phyloP scores from a whole-genome alignment of 2,888 invertebrate genomes.

The Priocnemis perturbator region DNA sequence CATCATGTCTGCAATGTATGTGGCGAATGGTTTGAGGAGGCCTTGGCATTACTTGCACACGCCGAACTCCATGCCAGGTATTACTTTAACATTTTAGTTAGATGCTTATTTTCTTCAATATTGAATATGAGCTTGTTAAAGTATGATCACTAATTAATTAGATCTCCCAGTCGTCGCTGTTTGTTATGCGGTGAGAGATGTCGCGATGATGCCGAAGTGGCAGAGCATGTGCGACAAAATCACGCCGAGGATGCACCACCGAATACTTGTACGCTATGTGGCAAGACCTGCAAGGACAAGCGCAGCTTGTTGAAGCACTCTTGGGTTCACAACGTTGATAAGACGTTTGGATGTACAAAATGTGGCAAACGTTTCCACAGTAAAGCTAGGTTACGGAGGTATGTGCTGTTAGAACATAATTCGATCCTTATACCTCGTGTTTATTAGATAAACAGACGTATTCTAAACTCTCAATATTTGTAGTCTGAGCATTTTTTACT shows the following conservation, averaged over 20 bases:
- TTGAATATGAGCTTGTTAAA: too few species aligned
- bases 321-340: conserved; percentile 82
- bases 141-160: conserved; percentile 26
- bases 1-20: conserved; percentile 87
- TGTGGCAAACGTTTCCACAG: conserved; percentile 85
- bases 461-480: background rate
- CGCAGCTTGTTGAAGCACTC: conserved; percentile 82
- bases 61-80: conserved; percentile 85
- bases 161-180: conserved; percentile 77
- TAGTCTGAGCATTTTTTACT: background rate
- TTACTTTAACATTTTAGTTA: background rate
- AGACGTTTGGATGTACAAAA: conserved; percentile 81
- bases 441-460: background rate
- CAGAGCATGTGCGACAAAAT: conserved; percentile 79
- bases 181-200: conserved; percentile 82
- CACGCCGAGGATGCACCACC: conserved; percentile 80
- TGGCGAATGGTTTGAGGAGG: conserved; percentile 86
- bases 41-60: conserved; percentile 86
- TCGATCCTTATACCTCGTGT: conserved; percentile 22
- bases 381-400: conserved; percentile 78
- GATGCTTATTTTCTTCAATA: too few species aligned
- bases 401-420: conserved; percentile 6
- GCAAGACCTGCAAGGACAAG: conserved; percentile 82
- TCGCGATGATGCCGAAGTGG: conserved; percentile 80
- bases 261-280: conserved; percentile 82